phyloP scores from a whole-genome alignment of 2,888 invertebrate genomes.

The Boloria selene region DNA sequence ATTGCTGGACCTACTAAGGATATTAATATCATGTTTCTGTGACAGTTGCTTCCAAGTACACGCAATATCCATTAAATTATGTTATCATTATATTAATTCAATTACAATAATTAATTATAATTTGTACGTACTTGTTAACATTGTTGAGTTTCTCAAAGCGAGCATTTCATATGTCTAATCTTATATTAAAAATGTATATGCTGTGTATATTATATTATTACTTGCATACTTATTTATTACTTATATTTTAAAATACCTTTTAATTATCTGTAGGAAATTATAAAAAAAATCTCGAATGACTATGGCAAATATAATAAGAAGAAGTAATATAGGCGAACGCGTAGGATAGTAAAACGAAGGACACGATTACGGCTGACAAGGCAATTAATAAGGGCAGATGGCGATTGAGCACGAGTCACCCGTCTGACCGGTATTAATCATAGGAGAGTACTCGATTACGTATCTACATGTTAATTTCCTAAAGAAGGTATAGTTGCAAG shows the following conservation, averaged over 20 bases:
- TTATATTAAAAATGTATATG: no score
- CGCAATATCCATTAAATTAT: no score
- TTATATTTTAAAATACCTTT: no score
- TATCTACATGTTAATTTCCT: slow-evolving; percentile 42
- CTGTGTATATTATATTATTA: no score
- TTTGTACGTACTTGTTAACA: no score
- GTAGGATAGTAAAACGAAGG: slow-evolving; percentile 62
- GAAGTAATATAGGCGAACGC: slow-evolving; percentile 36
- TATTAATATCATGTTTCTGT: slow-evolving; percentile 8
- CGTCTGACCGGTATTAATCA: slow-evolving; percentile 78
- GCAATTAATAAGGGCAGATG: slow-evolving; percentile 81
- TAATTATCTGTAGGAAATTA: background rate
- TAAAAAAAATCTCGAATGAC: slow-evolving; percentile 5
- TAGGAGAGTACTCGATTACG: slow-evolving; percentile 63
- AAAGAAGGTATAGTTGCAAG: background rate
- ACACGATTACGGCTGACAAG: slow-evolving; percentile 78
- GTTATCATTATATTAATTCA: background rate
- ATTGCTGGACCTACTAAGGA: slow-evolving; percentile 9
- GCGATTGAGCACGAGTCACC: slow-evolving; percentile 80
- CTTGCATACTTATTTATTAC: no score
- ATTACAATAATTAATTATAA: no score
- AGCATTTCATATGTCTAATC: no score
- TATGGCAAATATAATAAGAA: slow-evolving; percentile 29
- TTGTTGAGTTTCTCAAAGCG: no score
- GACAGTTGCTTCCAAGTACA: background rate